Evolutionary conservation across 2,113 vertebrate species (phyloP).

Genomic region (Furnarius figulus): DNA sequence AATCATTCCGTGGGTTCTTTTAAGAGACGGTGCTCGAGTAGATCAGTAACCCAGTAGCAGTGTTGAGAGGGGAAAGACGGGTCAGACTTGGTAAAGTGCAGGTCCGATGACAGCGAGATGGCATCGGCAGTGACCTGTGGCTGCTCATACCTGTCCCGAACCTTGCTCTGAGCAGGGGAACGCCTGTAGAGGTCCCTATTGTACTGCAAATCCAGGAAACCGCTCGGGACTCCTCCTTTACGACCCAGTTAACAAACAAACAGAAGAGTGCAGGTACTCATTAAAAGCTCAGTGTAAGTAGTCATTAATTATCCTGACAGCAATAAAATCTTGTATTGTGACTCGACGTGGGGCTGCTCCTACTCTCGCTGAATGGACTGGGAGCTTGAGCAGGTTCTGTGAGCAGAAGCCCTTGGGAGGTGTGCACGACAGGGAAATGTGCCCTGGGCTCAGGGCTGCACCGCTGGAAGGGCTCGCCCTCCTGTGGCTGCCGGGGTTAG

Average conservation of each 20-base stretch:
- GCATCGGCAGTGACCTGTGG: background rate
- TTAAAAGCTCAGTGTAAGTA: conserved; percentile 14
- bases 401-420: background rate
- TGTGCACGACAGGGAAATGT: background rate
- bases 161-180: background rate
- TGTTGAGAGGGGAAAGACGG: background rate
- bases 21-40: background rate
- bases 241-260: background rate
- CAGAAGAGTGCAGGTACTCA: background rate
- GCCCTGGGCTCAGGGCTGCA: background rate
- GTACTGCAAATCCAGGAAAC: background rate
- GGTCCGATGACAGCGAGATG: background rate
- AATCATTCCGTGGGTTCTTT: background rate
- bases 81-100: background rate
- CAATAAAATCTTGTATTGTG: background rate
- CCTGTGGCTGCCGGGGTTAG: accelerated
- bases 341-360: background rate
- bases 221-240: background rate
- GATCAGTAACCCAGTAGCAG: accelerated
- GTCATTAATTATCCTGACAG: background rate
- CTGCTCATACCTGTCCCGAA: background rate
- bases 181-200: conserved; percentile 34
- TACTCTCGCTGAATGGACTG: background rate
- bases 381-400: background rate
- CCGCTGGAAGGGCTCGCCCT: background rate